phyloP scores from a whole-genome alignment of 2,888 invertebrate species.

The Eulithis testata region DNA sequence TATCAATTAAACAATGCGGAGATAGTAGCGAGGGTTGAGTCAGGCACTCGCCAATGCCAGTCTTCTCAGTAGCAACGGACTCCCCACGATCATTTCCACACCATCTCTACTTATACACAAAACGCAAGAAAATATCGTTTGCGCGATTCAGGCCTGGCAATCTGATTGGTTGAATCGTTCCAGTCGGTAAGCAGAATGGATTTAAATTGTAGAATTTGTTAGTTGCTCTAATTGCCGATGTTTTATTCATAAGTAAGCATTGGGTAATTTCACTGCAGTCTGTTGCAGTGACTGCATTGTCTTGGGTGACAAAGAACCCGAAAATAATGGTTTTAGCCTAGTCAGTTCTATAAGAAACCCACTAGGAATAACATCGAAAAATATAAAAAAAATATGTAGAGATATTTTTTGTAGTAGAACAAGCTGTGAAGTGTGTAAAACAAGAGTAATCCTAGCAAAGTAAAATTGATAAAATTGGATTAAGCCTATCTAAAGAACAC shows the following conservation, averaged over 20 bases:
- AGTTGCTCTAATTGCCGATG: conserved; percentile 34
- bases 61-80: conserved; percentile 81
- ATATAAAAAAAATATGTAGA: too few relatives aligned
- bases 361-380: too few relatives aligned
- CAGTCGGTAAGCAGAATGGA: conserved; percentile 38
- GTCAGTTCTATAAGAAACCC: not conserved
- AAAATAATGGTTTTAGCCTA: not conserved
- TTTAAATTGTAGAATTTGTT: conserved; percentile 31
- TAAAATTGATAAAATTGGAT: too few relatives aligned
- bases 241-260: conserved; percentile 31
- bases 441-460: too few relatives aligned
- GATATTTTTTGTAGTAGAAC: too few relatives aligned
- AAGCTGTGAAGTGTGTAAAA: too few relatives aligned
- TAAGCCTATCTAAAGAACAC: too few relatives aligned
- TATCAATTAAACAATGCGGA: conserved; percentile 61
- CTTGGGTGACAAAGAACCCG: conserved; percentile 13
- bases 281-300: conserved; percentile 24
- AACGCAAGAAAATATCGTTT: conserved; percentile 51
- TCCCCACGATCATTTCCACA: conserved; percentile 48
- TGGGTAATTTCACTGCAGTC: conserved; percentile 25
- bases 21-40: conserved; percentile 73
- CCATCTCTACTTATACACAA: conserved; percentile 45
- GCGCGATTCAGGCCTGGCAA: conserved; percentile 55
- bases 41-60: conserved; percentile 79
- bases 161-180: conserved; percentile 60